Base-by-base conservation (phyloP, 2,113 vertebrate genomes). In the Desmodus rotundus region DNA sequence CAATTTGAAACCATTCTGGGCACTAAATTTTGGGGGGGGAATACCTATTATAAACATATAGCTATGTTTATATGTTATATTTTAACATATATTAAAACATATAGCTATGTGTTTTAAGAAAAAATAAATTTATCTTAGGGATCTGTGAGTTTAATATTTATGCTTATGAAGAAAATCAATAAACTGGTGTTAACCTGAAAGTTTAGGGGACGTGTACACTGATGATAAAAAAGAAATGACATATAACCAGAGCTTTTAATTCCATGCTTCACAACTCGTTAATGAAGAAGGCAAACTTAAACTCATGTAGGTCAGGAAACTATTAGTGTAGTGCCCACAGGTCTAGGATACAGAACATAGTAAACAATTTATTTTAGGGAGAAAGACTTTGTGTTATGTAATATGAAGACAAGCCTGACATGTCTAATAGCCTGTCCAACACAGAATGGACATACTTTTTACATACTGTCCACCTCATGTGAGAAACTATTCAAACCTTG, bases 391-490 rank as follows among this genome's bases (percentile, higher is more conserved):
- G 36, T 74, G 24, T 70, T 87, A 36, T 22, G 11, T 26, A 52
- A 56, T 50, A 63, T 61, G 19, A 90, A 96, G 33, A 63, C 12
- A 63, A 45, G 47, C 67, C 52, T 15, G 76, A 89, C 78, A 88
- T 77, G 6, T 73, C 17, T 87, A 95, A 95, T 56, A 68, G 82
- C 26, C 24, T 87, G 24, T 4, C 14, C n/a, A 5, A n/a, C 45
- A 63, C 33, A 88, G 56, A 94, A 96, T 74, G 38, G 58, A 87
- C 61, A 87, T n/a, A 26, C 65, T 94, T 76, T 76, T 82, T 56
- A 87, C 26, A 33, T 15, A 33, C 3, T 61, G 10, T 22, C 14
- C 22, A 78, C 1, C 6, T 96, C 38, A 83, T 38, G 20, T 63
- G n/a, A 93, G 45, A 92, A 92, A 95, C 56, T 63, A 70, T 4